These are phyloP conservation scores for Micropoecilia bifurca DNA, from an alignment of 2,797 vertebrate species.

Conservation along the genomic window DNA sequence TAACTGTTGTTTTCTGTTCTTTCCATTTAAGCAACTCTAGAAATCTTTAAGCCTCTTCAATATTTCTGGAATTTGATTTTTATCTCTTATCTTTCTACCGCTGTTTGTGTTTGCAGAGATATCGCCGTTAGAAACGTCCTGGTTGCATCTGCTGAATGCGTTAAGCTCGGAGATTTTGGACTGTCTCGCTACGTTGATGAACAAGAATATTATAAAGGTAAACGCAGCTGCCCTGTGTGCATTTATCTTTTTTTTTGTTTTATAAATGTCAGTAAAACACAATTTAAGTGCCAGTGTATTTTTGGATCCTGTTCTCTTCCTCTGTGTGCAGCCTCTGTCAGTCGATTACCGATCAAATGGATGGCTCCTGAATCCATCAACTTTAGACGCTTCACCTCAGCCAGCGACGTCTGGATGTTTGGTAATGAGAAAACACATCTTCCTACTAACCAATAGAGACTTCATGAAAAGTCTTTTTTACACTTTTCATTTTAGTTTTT, in stretches of 20 bases:
- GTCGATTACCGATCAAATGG: constrained; percentile 95
- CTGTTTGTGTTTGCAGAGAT: constrained; percentile 54
- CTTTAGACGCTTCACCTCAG: constrained; percentile 92
- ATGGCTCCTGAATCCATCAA: constrained; percentile 99
- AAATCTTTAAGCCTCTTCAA: background rate
- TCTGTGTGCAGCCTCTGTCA: constrained; percentile 84
- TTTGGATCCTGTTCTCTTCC: background rate
- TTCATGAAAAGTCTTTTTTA: background rate
- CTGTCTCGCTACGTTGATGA: constrained; percentile 93
- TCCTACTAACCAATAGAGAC: too few species aligned
- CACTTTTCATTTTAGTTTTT: background rate
- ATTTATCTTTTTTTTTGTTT: background rate
- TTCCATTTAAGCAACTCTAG: background rate
- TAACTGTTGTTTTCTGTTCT: too few species aligned
- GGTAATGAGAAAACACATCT: constrained; percentile 75
- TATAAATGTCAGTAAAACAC: background rate
- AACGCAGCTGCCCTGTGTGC: background rate
- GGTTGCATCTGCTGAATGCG: constrained; percentile 87
- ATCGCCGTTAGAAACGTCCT: constrained; percentile 81
- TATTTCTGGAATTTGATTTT: fast-evolving
- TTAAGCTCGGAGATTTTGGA: constrained; percentile 92
- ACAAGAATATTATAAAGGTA: constrained; percentile 90
- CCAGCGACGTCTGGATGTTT: constrained; percentile 98
- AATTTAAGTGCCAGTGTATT: background rate
- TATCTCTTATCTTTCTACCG: background rate